These are phyloP conservation scores for Apamea epomidion DNA, from an alignment of 2,888 invertebrate genomes.

Conservation along the genomic window DNA sequence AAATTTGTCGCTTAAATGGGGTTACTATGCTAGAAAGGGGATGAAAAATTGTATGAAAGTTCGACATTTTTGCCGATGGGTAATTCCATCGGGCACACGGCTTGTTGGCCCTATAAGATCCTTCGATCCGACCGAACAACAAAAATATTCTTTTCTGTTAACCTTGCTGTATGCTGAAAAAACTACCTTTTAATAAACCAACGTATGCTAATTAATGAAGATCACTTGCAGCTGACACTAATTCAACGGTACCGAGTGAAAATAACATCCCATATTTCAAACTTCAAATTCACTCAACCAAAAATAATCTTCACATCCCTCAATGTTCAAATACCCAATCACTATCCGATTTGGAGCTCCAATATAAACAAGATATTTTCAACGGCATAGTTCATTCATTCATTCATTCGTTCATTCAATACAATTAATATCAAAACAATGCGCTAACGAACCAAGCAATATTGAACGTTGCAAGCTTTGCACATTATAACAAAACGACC, in stretches of 20 bases:
- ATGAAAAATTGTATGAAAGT: not conserved
- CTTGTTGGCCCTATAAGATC: too few species aligned
- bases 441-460: conserved; percentile 80
- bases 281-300: conserved; percentile 3
- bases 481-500: conserved; percentile 59
- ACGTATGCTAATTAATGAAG: not conserved
- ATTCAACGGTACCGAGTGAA: not conserved
- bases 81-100: not conserved
- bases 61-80: not conserved
- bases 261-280: not conserved
- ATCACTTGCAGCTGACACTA: not conserved
- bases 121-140: not conserved
- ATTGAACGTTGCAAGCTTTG: conserved; percentile 70
- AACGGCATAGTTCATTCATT: conserved; percentile 42
- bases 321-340: conserved; percentile 45
- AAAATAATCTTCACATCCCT: conserved; percentile 21
- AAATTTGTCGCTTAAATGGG: not conserved
- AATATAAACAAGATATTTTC: conserved; percentile 54
- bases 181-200: not conserved
- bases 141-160: not conserved
- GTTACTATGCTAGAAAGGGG: not conserved
- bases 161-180: not conserved
- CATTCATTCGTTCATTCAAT: conserved; percentile 43
- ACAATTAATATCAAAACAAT: conserved; percentile 70
- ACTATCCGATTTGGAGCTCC: conserved; percentile 53